Base-by-base conservation (phyloP, 2,797 vertebrate genomes). In the Hipposideros larvatus region DNA sequence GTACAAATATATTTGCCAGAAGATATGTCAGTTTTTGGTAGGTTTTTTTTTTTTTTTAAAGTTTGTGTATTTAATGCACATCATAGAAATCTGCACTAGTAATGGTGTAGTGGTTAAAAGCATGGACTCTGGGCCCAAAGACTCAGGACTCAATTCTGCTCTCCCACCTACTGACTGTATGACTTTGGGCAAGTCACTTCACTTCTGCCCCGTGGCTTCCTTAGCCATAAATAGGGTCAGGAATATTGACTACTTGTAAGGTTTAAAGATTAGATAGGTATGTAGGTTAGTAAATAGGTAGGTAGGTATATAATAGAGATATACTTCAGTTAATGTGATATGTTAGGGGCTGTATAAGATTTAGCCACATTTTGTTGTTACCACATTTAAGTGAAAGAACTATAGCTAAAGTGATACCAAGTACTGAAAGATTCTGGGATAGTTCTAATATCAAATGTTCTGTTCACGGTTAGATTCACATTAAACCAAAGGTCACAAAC, bases 31-130 rank as follows among this genome's bases (percentile, higher is more conserved):
- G 43, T 59, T 66, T 48, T 21, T 73, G 37, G 16, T 77, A 73
- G 5, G 26, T 82, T 94, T 83, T 7, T 90, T 91, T 87, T 82
- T 70, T 55, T 41, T 80, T 11, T 77, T 13, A 84, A 89, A 73
- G 41, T 75, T 75, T 74, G 41, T 75, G 18, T 77, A 37, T 87
- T 92, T 88, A 68, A 55, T 79, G 31, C 11, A n/a, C 71, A 57
- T 63, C 28, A 16, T 53, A 66, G 34, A 71, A 34, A 68, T 70
- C 14, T 34, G 7, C 26, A n/a, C 3, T 34, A 26, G 41, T 83
- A 73, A 22, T 11, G 55, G 4, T 63, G 21, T 63, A 15, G 10
- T 48, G 31, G 34, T 16, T 57, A 53, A 68, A 87, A 70, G 31
- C 24, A 0, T 21, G 3, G 48, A 11, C 34, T 75, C 24, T 79